Evolutionary conservation across 2,797 vertebrate genomes (phyloP), one percentile per base, ranked within the genome.

Genomic region (Saxicola maurus): DNA sequence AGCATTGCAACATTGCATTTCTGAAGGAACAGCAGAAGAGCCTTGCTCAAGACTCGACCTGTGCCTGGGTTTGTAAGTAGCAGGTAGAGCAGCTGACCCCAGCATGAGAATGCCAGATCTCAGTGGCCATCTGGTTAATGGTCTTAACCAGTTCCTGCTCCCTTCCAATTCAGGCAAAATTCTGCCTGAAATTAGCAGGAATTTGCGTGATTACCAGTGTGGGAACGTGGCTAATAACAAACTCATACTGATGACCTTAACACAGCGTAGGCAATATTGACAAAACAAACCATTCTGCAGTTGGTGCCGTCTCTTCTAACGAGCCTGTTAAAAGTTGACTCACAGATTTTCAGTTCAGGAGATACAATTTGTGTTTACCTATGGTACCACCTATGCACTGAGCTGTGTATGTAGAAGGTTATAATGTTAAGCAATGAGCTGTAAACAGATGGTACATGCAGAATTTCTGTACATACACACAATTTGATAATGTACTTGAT

Each of bases 201-300:
- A 51, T 86, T 86, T 83, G 67, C 49, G 45, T 61, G 80, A 91
- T 75, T 82, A 86, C 53, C 60, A 67, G 1, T 1, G 17, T 68
- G 87, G 49, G 64, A 93, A 86, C 0, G 0, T 65, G 74, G 82
- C 80, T 92, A 81, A 86, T 92, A 81, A 38, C 64, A 80, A 78
- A 30, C 80, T 81, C 2, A 0, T 82, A 33, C 57, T 77, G 79
- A 48, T 92, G 85, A 92, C 93, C 93, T 93, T 91, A 91, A 76
- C 87, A 73, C 60, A 79, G 91, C 21, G 80, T 94, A 82, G 91
- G 87, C 85, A 92, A 64, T 94, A 91, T 93, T 94, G 93, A 91
- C 92, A 82, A 93, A 95, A 94, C 89, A 93, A 95, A 86, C 49
- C 81, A 3, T 90, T 92, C 88, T 87, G 87, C 85, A 89, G 82